A percentile compares a stretch with the other conserved stretches of the same genome.
Conservation (phyloP, 2,888 invertebrate species). For the Euphydryas editha region DNA sequence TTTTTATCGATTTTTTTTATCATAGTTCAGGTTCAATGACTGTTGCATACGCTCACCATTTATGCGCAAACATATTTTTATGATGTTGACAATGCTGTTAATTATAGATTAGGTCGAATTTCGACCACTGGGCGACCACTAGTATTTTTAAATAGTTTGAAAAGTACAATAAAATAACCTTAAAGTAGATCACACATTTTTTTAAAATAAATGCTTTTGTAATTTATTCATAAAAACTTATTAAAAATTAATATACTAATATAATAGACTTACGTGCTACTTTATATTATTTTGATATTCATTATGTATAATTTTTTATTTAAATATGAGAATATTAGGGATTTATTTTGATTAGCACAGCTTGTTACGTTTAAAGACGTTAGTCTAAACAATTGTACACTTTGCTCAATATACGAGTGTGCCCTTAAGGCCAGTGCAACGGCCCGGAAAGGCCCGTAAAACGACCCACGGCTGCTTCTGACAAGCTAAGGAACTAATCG, state of each 20-base stretch:
- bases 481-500: constrained; percentile 76
- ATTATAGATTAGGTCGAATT: too few relatives aligned
- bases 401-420: constrained; percentile 34
- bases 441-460: constrained; percentile 69
- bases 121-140: too few relatives aligned
- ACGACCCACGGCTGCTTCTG: constrained; percentile 65
- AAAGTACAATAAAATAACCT: too few relatives aligned
- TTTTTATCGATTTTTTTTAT: too few relatives aligned
- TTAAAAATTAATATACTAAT: background rate
- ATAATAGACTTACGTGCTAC: background rate
- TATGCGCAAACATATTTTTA: too few relatives aligned
- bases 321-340: background rate
- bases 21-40: too few relatives aligned
- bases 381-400: constrained; percentile 31
- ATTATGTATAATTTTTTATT: background rate
- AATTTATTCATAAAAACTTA: too few relatives aligned
- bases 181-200: too few relatives aligned
- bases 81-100: too few relatives aligned
- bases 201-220: too few relatives aligned
- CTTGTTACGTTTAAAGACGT: background rate
- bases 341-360: background rate
- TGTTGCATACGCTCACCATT: too few relatives aligned
- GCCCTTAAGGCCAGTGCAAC: constrained; percentile 61
- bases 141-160: too few relatives aligned
- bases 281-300: background rate